Conservation (phyloP, 2,797 vertebrate species). For the Peromyscus nudipes region DNA sequence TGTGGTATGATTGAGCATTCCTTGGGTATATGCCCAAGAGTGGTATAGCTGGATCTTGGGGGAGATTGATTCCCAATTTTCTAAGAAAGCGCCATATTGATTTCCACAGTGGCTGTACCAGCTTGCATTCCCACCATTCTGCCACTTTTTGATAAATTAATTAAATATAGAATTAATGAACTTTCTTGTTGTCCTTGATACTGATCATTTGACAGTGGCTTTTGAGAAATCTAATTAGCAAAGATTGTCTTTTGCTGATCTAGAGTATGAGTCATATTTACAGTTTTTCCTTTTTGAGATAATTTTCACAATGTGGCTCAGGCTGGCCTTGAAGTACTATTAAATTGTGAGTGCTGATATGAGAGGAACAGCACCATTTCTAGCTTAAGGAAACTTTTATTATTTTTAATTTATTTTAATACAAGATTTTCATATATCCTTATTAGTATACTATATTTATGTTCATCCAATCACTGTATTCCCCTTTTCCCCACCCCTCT, state of each 20-base stretch:
- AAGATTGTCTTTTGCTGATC: not conserved
- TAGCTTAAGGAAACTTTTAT: not conserved
- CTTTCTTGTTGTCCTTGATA: not conserved
- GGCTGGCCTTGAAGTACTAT: not conserved
- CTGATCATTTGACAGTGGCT: not conserved
- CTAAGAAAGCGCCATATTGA: too few species aligned
- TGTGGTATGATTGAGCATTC: too few species aligned
- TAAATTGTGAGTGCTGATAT: too few species aligned
- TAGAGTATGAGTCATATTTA: not conserved
- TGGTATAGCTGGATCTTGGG: too few species aligned
- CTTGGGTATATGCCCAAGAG: too few species aligned
- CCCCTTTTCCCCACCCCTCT: too few species aligned
- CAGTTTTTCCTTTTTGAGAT: not conserved
- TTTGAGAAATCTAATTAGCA: not conserved
- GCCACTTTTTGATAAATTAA: not conserved
- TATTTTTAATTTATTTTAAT: not conserved
- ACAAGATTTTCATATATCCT: not conserved
- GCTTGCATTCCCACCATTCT: too few species aligned
- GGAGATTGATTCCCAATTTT: too few species aligned
- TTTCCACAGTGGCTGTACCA: too few species aligned
- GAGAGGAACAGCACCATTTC: not conserved
- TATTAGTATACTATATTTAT: not conserved
- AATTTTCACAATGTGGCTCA: not conserved
- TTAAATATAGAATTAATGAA: not conserved
- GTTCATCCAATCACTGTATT: not conserved